Evolutionary conservation across 2,797 vertebrate species (phyloP).

Genomic region (Hyperoplus immaculatus): DNA sequence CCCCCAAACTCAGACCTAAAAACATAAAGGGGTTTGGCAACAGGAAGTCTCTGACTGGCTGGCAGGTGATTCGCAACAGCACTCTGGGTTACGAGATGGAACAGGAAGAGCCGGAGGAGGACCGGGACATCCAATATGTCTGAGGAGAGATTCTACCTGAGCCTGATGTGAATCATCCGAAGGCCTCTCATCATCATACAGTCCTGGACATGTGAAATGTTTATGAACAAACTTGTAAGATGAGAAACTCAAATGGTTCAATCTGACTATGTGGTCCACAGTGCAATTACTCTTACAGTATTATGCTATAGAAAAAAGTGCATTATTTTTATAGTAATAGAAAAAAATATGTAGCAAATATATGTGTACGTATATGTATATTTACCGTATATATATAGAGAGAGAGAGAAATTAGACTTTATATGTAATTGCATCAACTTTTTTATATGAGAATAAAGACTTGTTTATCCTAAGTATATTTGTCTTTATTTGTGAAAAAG

Average conservation of each 20-base stretch:
- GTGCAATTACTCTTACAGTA: slow-evolving; percentile 77
- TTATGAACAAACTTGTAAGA: slow-evolving; percentile 23
- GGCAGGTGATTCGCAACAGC: slow-evolving; percentile 83
- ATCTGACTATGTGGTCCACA: slow-evolving; percentile 39
- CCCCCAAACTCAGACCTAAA: slow-evolving; percentile 42
- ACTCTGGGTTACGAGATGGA: slow-evolving; percentile 76
- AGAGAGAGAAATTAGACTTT: slow-evolving; percentile 30
- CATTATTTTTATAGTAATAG: slow-evolving; percentile 69
- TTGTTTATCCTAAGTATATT: slow-evolving; percentile 23
- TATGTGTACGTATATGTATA: slow-evolving; percentile 12
- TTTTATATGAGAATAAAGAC: slow-evolving; percentile 66
- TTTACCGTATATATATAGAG: not conserved
- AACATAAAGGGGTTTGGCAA: slow-evolving; percentile 28
- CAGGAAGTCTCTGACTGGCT: slow-evolving; percentile 62
- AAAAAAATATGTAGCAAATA: slow-evolving; percentile 44
- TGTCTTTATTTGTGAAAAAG: slow-evolving; percentile 35
- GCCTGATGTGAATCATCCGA: not conserved
- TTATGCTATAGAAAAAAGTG: slow-evolving; percentile 65
- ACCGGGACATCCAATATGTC: slow-evolving; percentile 71
- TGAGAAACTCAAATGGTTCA: slow-evolving; percentile 15
- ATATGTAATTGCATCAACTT: slow-evolving; percentile 24
- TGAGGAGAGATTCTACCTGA: slow-evolving; percentile 35
- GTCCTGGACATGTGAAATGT: slow-evolving; percentile 6
- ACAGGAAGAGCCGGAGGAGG: slow-evolving; percentile 61
- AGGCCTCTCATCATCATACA: not conserved